Base-by-base conservation (phyloP, 1,140 invertebrate species). In the Lysiphlebus fabarum region DNA sequence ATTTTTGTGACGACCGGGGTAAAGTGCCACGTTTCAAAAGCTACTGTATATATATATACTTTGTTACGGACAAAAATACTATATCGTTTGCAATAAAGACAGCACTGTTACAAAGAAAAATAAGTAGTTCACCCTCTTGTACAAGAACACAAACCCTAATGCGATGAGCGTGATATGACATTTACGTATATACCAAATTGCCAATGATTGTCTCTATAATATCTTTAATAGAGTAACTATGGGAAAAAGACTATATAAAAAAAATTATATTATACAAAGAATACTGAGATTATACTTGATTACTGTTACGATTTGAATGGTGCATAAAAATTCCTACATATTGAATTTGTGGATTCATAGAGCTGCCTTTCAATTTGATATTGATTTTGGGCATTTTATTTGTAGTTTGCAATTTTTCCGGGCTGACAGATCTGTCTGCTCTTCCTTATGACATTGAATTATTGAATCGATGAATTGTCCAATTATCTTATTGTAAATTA, bases 1-100 rank as follows among this genome's bases (percentile, higher is more conserved):
- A 80, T 76, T 74, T 75, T 77, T 56, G 78, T 80, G 76, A 80
- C 77, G 77, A 78, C 76, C 77, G 76, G 37, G 50, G n/a, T 5
- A 43, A 62, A 66, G 69, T 70, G 67, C 61, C 66, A 26, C 53
- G 42, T 49, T 50, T 43, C 34, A 49, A 40, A 26, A 4, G 17
- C 17, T 26, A 26, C 17, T 26, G n/a, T n/a, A n/a, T n/a, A 26
- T 26, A 26, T 26, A 26, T 26, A 26, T 1, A 17, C 2, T 26
- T 26, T 1, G 17, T 26, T 59, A 72, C 68, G 68, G 69, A 61
- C 67, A 48, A 47, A 53, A 48, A 67, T 69, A 68, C 17, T 26
- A 26, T 26, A 26, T 26, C 65, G 66, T 53, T 62, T 60, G 72
- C 70, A 67, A 76, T 79, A 78, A 79, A 78, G 70, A 74, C 72